phyloP scores from a whole-genome alignment of 1,140 invertebrate genomes.

The Phthorimaea operculella region DNA sequence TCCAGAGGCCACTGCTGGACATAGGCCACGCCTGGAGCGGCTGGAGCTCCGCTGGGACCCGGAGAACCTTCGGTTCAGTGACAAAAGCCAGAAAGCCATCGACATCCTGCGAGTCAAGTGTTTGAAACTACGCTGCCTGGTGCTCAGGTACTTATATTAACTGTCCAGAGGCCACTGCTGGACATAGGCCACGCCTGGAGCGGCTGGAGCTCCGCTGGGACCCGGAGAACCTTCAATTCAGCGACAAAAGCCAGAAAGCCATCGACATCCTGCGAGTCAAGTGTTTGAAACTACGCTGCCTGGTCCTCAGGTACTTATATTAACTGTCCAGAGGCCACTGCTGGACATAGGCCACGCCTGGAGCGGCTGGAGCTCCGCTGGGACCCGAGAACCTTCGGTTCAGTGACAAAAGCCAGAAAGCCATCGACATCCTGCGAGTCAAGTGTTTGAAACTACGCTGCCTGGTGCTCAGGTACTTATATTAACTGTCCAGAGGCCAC shows the following conservation, averaged over 20 bases:
- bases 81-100: conserved; percentile 98
- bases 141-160: conserved; percentile 77
- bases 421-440: conserved; percentile 89
- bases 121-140: conserved; percentile 84
- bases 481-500: background rate
- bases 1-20: too few species aligned
- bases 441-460: conserved; percentile 88
- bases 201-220: conserved; percentile 97
- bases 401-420: conserved; percentile 99
- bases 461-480: conserved; percentile 84
- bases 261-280: conserved; percentile 92
- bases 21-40: conserved; percentile 86
- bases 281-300: conserved; percentile 85
- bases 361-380: conserved; percentile 95
- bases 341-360: conserved; percentile 82
- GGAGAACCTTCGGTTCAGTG: conserved; percentile 97
- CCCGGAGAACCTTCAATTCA: conserved; percentile 97
- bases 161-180: background rate
- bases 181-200: conserved; percentile 86
- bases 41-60: conserved; percentile 98
- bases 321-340: background rate
- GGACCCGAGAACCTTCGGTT: conserved; percentile 98
- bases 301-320: conserved; percentile 82
- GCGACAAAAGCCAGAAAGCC: conserved; percentile 98
- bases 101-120: conserved; percentile 91